Conservation (phyloP, 2,888 invertebrate genomes). For the Hypsopygia costalis region DNA sequence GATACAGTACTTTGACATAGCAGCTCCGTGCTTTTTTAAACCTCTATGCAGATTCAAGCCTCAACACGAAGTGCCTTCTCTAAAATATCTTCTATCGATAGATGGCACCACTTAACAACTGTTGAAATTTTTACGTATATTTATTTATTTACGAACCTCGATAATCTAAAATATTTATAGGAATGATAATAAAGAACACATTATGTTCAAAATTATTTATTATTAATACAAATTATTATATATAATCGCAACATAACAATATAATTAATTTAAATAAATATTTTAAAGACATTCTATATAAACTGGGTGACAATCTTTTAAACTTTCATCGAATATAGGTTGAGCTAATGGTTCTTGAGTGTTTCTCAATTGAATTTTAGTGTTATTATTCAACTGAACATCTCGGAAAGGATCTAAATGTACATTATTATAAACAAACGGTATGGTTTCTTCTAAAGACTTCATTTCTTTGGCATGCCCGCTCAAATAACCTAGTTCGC, state of each 20-base stretch:
- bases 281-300: conserved; percentile 67
- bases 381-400: conserved; percentile 58
- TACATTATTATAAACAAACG: conserved; percentile 46
- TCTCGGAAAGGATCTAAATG: conserved; percentile 54
- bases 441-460: conserved; percentile 28
- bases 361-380: conserved; percentile 57
- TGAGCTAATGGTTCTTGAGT: conserved; percentile 54
- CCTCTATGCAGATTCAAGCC: too few species aligned
- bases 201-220: too few species aligned
- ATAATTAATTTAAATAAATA: conserved; percentile 19
- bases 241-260: conserved; percentile 1
- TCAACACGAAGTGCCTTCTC: too few species aligned
- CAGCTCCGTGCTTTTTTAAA: too few species aligned
- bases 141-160: too few species aligned
- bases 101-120: too few species aligned
- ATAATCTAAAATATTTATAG: too few species aligned
- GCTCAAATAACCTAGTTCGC: conserved; percentile 80
- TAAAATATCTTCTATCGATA: too few species aligned
- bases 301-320: conserved; percentile 61
- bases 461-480: conserved; percentile 72
- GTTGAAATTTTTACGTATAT: too few species aligned
- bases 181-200: too few species aligned
- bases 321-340: conserved; percentile 38
- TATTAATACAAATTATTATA: too few species aligned
- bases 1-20: too few species aligned